phyloP scores from a whole-genome alignment of 23 tunicate species.

The Botrylloides violaceus region DNA sequence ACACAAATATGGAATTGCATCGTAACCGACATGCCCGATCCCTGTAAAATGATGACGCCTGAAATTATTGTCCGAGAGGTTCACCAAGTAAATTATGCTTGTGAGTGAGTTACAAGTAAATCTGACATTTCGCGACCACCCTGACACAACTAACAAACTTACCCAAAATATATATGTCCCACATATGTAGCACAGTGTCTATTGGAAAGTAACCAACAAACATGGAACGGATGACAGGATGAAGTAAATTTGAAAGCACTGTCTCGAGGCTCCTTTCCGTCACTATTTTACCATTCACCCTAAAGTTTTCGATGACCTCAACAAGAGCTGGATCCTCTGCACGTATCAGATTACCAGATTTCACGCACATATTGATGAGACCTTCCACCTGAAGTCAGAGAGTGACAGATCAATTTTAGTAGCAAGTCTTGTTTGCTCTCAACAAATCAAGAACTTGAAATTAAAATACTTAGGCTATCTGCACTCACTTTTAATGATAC shows the following conservation, averaged over 20 bases:
- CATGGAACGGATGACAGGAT: slow-evolving; percentile 38
- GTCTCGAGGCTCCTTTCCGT: neutral
- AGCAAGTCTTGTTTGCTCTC: no score
- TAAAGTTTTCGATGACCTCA: slow-evolving; percentile 7
- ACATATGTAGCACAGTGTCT: slow-evolving; percentile 47
- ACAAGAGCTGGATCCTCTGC: slow-evolving; percentile 21
- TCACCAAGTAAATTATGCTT: no score
- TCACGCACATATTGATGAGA: slow-evolving; percentile 4
- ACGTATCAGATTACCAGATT: slow-evolving; percentile 8
- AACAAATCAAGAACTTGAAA: no score
- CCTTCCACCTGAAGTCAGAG: slow-evolving; percentile 20
- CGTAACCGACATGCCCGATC: slow-evolving; percentile 24
- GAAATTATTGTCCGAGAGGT: no score
- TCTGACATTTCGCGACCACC: no score
- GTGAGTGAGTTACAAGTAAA: no score
- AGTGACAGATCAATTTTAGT: no score
- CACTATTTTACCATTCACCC: neutral
- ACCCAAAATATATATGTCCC: slow-evolving; percentile 33
- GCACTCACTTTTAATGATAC: neutral
- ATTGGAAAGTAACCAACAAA: slow-evolving; percentile 65
- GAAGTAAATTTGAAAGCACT: slow-evolving; percentile 21
- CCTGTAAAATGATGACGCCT: no score
- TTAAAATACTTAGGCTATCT: neutral
- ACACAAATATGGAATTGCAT: slow-evolving; percentile 46
- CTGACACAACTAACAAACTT: no score